These are phyloP conservation scores for Nannospalax galili DNA, from an alignment of 2,113 vertebrate species.

Conservation along the genomic window DNA sequence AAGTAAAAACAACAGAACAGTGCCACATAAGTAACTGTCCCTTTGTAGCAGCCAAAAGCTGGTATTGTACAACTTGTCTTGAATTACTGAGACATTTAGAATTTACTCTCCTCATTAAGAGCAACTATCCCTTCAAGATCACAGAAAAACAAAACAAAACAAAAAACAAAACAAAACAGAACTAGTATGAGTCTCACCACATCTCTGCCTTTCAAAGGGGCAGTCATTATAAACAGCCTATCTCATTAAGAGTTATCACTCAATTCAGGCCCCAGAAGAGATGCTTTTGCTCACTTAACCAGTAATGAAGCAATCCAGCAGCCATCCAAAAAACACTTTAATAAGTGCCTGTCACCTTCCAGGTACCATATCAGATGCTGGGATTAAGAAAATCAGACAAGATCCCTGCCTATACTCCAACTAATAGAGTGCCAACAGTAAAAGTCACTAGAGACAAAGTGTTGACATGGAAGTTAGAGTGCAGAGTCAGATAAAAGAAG, in stretches of 20 bases:
- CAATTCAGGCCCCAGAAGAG: background rate
- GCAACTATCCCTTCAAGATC: background rate
- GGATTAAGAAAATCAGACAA: background rate
- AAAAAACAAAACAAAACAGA: background rate
- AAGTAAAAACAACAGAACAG: constrained; percentile 1
- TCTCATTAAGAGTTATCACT: background rate
- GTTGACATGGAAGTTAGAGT: background rate
- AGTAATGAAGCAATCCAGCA: background rate
- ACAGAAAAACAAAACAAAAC: constrained; percentile 45
- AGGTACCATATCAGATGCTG: constrained; percentile 6
- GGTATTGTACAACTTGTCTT: constrained; percentile 16
- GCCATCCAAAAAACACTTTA: background rate
- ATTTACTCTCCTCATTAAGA: background rate
- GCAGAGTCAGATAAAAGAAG: background rate
- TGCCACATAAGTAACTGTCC: background rate
- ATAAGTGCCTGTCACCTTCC: background rate
- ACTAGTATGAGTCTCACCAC: background rate
- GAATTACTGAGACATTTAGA: constrained; percentile 23
- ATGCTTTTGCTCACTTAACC: background rate
- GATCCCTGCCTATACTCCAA: background rate
- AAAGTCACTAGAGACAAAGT: too few relatives aligned
- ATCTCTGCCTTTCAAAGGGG: background rate
- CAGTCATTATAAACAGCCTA: background rate
- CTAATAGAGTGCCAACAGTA: background rate
- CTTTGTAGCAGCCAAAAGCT: constrained; percentile 20